Evolutionary conservation across 1,140 invertebrate species (phyloP).

Genomic region (Euwallacea similis): DNA sequence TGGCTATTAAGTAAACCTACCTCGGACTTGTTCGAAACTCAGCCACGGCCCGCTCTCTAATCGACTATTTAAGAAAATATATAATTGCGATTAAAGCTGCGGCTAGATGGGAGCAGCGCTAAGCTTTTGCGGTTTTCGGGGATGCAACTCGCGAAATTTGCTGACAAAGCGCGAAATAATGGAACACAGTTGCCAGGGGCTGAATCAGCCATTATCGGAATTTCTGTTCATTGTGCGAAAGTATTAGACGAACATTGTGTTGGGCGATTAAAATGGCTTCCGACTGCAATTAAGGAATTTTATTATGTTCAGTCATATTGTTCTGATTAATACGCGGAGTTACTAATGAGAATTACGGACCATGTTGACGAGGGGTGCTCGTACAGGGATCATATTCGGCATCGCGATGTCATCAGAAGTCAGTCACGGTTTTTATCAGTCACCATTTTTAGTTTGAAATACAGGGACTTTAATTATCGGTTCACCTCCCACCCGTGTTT

Average conservation of each 20-base stretch:
- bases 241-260: neutral
- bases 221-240: constrained; percentile 3
- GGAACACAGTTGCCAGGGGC: neutral
- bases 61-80: constrained; percentile 16
- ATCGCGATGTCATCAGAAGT: no score
- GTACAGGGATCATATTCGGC: no score
- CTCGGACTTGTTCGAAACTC: neutral
- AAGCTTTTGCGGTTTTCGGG: constrained; percentile 7
- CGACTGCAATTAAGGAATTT: no score
- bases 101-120: constrained; percentile 5
- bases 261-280: no score
- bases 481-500: no score
- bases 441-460: no score
- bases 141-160: constrained; percentile 8
- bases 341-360: no score
- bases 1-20: neutral
- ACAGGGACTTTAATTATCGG: no score
- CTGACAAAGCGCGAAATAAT: constrained; percentile 6
- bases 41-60: neutral
- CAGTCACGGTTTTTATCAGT: no score
- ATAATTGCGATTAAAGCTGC: constrained; percentile 9
- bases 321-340: no score
- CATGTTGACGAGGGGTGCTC: no score
- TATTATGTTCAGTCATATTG: no score
- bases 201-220: constrained; percentile 1